phyloP scores from a whole-genome alignment of 2,797 vertebrate genomes.

The Choloepus didactylus region DNA sequence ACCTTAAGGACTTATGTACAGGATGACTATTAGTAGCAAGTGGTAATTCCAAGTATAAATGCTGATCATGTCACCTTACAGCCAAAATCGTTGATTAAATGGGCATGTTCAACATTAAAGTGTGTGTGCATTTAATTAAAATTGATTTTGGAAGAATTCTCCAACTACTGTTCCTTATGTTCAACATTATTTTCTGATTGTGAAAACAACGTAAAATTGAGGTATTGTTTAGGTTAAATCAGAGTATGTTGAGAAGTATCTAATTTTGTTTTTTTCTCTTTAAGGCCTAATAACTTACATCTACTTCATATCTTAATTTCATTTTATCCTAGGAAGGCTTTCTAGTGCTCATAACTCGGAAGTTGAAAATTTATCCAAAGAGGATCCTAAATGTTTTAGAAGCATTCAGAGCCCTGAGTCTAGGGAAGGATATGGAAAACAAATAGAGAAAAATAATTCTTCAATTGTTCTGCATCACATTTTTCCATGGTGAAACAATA shows the following conservation, averaged over 20 bases:
- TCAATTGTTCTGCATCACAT: constrained; percentile 44
- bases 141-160: constrained; percentile 87
- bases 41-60: constrained; percentile 60
- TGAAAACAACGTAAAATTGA: constrained; percentile 77
- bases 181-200: constrained; percentile 78
- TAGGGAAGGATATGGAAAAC: not conserved
- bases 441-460: constrained; percentile 61
- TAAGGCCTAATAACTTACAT: not conserved
- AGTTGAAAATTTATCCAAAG: constrained; percentile 48
- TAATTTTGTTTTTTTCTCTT: constrained; percentile 60
- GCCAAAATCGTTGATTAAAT: constrained; percentile 77
- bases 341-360: not conserved
- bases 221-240: constrained; percentile 47
- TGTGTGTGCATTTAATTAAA: constrained; percentile 86
- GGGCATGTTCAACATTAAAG: constrained; percentile 75
- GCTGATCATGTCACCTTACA: not conserved
- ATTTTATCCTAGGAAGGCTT: constrained; percentile 34
- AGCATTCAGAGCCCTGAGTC: not conserved
- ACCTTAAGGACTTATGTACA: constrained; percentile 54
- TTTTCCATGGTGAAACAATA: constrained; percentile 55
- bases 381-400: not conserved
- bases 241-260: not conserved
- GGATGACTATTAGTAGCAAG: constrained; percentile 39
- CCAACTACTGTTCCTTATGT: constrained; percentile 82
- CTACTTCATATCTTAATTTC: constrained; percentile 62